Base-by-base conservation (phyloP, 2,113 vertebrate genomes). In the Odocoileus virginianus region DNA sequence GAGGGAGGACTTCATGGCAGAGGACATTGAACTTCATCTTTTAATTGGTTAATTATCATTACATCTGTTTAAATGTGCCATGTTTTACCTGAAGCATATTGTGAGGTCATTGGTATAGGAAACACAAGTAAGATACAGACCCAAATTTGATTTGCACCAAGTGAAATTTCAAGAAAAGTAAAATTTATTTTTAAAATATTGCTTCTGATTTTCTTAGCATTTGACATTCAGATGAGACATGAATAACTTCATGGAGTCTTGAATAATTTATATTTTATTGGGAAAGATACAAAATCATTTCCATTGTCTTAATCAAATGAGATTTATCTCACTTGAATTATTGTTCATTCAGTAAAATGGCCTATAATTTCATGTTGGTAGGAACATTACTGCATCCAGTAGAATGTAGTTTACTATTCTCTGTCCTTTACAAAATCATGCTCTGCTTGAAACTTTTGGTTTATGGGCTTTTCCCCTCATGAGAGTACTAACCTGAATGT, bases 371-470 rank as follows among this genome's bases (percentile, higher is more conserved):
- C 30, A 57, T n/a, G 21, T 87, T 61, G 61, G 87, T 74, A 55
- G 27, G 33, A 97, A 57, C 36, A 67, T 67, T 83, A 52, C 52
- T 81, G 5, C 14, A 76, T 45, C 28, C 81, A 96, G 7, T 84
- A 84, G 52, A 92, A 96, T 94, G 79, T 36, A 94, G 67, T 88
- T 54, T 45, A 79, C 55, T 91, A 21, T 52, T 87, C 25, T 85
- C 91, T 97, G 36, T 88, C 52, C 50, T 98, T 98, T 97, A 79
- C 50, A 93, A 83, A 94, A 86, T 97, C 98, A 97, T 81, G 91
- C 55, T 93, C 50, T 95, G 54, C 93, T 96, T 92, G n/a, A 97
- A 97, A 84, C 13, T 96, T 89, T 96, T 97, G 52, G 64, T 84
- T 97, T 98, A 81, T 96, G 40, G 82, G 78, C 58, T 54, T 71